A percentile compares a stretch with the other conserved stretches of the same genome.
Conservation (phyloP, 2,888 invertebrate species). For the Drosophila robusta region DNA sequence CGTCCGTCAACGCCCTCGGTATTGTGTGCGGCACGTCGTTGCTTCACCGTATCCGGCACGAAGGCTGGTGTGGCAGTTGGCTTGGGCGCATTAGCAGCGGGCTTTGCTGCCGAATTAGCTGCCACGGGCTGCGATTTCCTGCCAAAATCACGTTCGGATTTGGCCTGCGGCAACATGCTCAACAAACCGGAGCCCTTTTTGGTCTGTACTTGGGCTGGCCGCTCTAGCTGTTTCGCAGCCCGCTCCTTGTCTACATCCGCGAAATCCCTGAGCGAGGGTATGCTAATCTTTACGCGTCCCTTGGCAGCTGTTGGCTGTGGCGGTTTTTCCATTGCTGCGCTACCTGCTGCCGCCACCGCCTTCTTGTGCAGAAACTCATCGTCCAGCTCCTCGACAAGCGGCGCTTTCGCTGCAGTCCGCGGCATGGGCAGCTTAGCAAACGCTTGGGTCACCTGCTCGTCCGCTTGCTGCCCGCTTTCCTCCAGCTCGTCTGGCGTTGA, state of each 20-base stretch:
- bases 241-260: slow-evolving; percentile 79
- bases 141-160: slow-evolving; percentile 79
- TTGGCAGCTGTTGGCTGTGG: slow-evolving; percentile 75
- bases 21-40: slow-evolving; percentile 81
- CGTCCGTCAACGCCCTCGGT: slow-evolving; percentile 79
- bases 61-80: slow-evolving; percentile 61
- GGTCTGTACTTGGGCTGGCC: slow-evolving; percentile 24
- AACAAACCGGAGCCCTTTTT: slow-evolving; percentile 86
- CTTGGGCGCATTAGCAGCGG: slow-evolving; percentile 1
- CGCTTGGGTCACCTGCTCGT: slow-evolving; percentile 54
- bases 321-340: slow-evolving; percentile 70
- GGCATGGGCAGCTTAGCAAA: slow-evolving; percentile 83
- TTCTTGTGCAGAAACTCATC: slow-evolving; percentile 89
- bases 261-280: slow-evolving; percentile 88
- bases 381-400: slow-evolving; percentile 86
- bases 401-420: slow-evolving; percentile 9
- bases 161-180: slow-evolving; percentile 89
- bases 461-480: slow-evolving; percentile 4
- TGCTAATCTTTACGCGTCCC: slow-evolving; percentile 88
- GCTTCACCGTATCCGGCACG: slow-evolving; percentile 85
- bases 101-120: background rate
- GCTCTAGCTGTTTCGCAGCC: slow-evolving; percentile 56
- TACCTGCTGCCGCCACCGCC: slow-evolving; percentile 78
- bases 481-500: slow-evolving; percentile 9
- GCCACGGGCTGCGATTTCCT: slow-evolving; percentile 42